Conservation (phyloP, 2,113 vertebrate genomes). For the Apus apus region DNA sequence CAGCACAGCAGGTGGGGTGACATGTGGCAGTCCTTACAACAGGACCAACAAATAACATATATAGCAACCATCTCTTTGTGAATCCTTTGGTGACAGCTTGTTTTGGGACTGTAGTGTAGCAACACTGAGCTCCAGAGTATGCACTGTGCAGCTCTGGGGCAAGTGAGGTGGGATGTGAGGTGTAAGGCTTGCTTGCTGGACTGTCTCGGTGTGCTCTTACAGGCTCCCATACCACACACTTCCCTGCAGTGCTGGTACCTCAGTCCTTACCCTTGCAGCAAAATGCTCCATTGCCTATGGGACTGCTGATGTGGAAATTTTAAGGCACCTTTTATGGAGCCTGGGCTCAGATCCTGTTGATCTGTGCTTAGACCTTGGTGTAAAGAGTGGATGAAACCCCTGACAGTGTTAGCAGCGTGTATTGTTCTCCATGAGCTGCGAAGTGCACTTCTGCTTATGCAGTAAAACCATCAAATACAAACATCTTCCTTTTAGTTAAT, state of each 20-base stretch:
- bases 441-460: conserved; percentile 70
- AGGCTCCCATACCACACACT: background rate
- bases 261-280: background rate
- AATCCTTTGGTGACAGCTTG: background rate
- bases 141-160: background rate
- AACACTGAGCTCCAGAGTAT: background rate
- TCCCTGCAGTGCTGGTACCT: background rate
- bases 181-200: background rate
- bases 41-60: background rate
- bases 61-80: background rate
- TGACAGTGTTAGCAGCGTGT: conserved; percentile 69
- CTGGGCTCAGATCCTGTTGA: background rate
- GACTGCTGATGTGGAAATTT: background rate
- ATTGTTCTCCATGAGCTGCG: conserved; percentile 57
- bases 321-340: background rate
- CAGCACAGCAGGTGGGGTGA: background rate
- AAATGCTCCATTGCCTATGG: background rate
- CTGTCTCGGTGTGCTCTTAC: background rate
- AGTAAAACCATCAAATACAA: conserved; percentile 71
- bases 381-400: conserved; percentile 63
- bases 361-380: background rate
- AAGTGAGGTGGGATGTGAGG: background rate
- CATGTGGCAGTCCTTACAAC: background rate
- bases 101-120: background rate
- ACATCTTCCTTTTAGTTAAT: conserved; percentile 38